A percentile compares a stretch with the other conserved stretches of the same genome.
Evolutionary conservation across 2,797 vertebrate species (phyloP).

Genomic region (Morus bassanus): DNA sequence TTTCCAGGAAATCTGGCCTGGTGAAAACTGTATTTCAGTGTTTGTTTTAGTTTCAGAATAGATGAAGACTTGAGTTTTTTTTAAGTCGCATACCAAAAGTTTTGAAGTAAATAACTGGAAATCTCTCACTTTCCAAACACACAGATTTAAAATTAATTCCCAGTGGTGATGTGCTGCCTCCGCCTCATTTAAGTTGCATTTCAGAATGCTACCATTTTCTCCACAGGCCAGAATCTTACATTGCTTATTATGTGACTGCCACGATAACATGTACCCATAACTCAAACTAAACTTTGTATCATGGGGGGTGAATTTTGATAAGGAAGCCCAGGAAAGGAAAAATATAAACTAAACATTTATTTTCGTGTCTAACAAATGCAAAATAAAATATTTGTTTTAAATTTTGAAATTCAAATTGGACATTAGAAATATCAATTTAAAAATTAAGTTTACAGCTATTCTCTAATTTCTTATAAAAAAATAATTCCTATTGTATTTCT

Average conservation of each 20-base stretch:
- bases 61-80: neutral
- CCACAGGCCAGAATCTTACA: neutral
- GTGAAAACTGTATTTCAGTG: neutral
- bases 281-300: neutral
- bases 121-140: neutral
- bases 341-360: neutral
- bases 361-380: neutral
- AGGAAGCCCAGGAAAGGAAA: neutral
- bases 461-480: neutral
- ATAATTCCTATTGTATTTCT: neutral
- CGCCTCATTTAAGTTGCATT: neutral
- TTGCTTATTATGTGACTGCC: rapidly evolving
- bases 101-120: neutral
- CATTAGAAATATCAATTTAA: neutral
- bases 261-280: neutral
- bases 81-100: neutral
- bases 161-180: neutral
- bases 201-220: neutral
- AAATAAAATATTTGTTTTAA: neutral
- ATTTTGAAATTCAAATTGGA: neutral
- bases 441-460: neutral
- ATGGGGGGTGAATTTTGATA: neutral
- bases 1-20: neutral
- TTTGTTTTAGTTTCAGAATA: neutral
- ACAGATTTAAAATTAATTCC: neutral